Evolutionary conservation across 2,888 invertebrate genomes (phyloP).

Genomic region (Zootermopsis nevadensis): DNA sequence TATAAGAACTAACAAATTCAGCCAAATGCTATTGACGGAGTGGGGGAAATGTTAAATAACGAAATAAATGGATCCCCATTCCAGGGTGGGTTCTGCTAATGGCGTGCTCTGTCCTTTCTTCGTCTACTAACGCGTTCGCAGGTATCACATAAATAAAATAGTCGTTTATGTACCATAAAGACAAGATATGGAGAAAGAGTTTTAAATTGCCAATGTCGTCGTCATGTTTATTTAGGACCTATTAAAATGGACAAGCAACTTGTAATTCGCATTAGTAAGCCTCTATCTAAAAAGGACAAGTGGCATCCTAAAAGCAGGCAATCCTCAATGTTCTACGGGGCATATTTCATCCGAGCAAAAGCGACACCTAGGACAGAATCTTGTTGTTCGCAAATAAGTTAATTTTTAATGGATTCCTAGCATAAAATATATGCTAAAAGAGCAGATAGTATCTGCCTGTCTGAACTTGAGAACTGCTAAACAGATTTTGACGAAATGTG

Average conservation of each 20-base stretch:
- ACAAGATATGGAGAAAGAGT: constrained; percentile 9
- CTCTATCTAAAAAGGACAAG: constrained; percentile 23
- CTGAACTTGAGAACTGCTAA: too few species aligned
- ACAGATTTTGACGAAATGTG: too few species aligned
- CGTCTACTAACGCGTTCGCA: not conserved
- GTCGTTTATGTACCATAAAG: constrained; percentile 10
- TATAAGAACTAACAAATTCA: not conserved
- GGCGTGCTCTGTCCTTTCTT: not conserved
- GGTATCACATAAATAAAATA: constrained; percentile 32
- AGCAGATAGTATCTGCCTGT: too few species aligned
- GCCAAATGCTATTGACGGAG: not conserved
- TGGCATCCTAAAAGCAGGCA: not conserved
- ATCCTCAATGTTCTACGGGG: not conserved
- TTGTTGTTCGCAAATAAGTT: too few species aligned
- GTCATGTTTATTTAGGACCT: constrained; percentile 40
- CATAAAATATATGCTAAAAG: too few species aligned
- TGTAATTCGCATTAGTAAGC: constrained; percentile 15
- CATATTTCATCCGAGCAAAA: not conserved
- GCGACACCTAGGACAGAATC: too few species aligned
- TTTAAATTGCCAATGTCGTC: constrained; percentile 25
- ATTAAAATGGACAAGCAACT: constrained; percentile 33
- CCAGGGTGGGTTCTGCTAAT: not conserved
- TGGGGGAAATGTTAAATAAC: not conserved
- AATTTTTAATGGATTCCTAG: too few species aligned
- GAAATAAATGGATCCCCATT: not conserved